Percentiles rank a stretch among this genome's conserved stretches.
These are phyloP conservation scores for Hylaeus anthracinus DNA, from an alignment of 1,140 invertebrate species.

Conservation along the genomic window DNA sequence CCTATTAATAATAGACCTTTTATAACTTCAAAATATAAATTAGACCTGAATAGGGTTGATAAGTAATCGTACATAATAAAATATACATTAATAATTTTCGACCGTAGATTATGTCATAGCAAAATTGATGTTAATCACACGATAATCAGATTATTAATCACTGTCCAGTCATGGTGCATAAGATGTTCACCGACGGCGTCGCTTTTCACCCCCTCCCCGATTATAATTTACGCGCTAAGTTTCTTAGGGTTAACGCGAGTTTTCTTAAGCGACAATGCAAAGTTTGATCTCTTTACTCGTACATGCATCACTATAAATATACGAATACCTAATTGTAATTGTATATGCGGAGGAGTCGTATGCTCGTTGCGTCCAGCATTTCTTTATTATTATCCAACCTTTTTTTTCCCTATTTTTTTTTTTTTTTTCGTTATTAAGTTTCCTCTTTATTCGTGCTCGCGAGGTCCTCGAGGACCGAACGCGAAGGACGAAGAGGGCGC, in stretches of 20 bases:
- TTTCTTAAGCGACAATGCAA: slow-evolving; percentile 68
- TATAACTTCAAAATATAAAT: too few relatives aligned
- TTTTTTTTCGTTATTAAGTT: background rate
- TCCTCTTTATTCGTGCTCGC: slow-evolving; percentile 20
- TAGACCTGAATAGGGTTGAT: too few relatives aligned
- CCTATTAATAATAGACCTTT: too few relatives aligned
- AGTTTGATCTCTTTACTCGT: slow-evolving; percentile 71
- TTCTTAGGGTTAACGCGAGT: slow-evolving; percentile 50
- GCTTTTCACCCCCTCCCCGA: background rate
- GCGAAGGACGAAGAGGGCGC: slow-evolving; percentile 9
- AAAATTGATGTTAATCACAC: too few relatives aligned
- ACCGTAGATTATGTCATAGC: too few relatives aligned
- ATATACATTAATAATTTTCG: too few relatives aligned
- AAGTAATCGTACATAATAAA: too few relatives aligned
- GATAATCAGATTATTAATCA: too few relatives aligned
- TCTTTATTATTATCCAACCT: background rate
- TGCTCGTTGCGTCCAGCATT: slow-evolving; percentile 50
- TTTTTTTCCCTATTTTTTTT: too few relatives aligned
- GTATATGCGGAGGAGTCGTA: slow-evolving; percentile 43
- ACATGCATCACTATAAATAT: slow-evolving; percentile 54
- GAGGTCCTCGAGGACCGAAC: slow-evolving; percentile 10
- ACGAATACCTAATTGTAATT: slow-evolving; percentile 50
- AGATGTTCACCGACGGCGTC: too few relatives aligned
- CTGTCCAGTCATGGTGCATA: too few relatives aligned
- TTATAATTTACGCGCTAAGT: slow-evolving; percentile 54